These are phyloP conservation scores for Caradrina clavipalpis DNA, from an alignment of 2,888 invertebrate genomes.

Conservation along the genomic window DNA sequence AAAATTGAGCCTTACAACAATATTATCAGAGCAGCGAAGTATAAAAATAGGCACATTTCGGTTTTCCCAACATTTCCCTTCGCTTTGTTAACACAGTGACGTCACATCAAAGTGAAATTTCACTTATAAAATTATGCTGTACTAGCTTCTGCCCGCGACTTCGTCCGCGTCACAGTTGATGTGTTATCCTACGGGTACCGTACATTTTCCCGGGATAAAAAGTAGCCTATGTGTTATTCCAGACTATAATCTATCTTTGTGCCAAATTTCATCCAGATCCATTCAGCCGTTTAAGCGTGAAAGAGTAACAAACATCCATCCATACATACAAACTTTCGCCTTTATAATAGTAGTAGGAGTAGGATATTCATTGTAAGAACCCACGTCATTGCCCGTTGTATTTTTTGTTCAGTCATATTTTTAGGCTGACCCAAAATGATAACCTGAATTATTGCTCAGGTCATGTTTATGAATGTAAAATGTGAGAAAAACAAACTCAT, in stretches of 20 bases:
- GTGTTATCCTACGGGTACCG: too few species aligned
- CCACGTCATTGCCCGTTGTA: slow-evolving; percentile 8
- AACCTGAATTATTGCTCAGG: slow-evolving; percentile 30
- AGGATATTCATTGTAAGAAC: slow-evolving; percentile 13
- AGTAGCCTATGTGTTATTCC: too few species aligned
- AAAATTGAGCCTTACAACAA: slow-evolving; percentile 21
- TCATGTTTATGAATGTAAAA: slow-evolving; percentile 37
- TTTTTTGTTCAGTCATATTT: slow-evolving; percentile 30
- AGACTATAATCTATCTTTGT: too few species aligned
- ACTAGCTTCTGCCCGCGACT: too few species aligned
- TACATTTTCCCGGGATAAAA: too few species aligned
- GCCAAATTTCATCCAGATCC: too few species aligned
- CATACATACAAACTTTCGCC: too few species aligned
- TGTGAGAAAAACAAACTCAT: slow-evolving; percentile 34
- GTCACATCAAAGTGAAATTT: slow-evolving; percentile 47
- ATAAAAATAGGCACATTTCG: slow-evolving; percentile 46
- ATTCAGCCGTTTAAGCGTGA: too few species aligned
- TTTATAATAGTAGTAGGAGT: too few species aligned
- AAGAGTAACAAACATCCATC: too few species aligned
- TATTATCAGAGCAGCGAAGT: slow-evolving; percentile 38
- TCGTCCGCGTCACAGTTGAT: too few species aligned
- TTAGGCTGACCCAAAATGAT: slow-evolving; percentile 37
- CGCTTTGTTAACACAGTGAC: slow-evolving; percentile 38
- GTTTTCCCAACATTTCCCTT: slow-evolving; percentile 50
- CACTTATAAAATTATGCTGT: slow-evolving; percentile 35